Evolutionary conservation across 2,888 invertebrate genomes (phyloP).

Genomic region (Leucophenga montana): DNA sequence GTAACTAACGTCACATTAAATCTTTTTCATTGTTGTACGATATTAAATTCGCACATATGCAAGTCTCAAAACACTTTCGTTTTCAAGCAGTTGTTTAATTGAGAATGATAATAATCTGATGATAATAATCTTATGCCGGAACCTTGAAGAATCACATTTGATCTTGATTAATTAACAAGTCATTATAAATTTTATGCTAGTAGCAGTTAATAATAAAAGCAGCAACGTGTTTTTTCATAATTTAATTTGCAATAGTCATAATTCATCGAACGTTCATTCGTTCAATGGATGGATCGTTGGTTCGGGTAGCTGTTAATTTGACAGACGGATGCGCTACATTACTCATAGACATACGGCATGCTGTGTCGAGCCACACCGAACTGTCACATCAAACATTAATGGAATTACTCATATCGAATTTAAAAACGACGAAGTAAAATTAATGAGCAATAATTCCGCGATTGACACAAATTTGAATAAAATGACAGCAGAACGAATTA

Average conservation of each 20-base stretch:
- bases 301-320: not conserved
- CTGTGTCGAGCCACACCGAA: not conserved
- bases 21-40: too few species aligned
- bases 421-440: too few species aligned
- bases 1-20: too few species aligned
- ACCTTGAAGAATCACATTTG: slow-evolving; percentile 8
- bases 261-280: too few species aligned
- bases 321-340: slow-evolving; percentile 1
- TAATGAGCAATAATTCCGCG: too few species aligned
- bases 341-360: not conserved
- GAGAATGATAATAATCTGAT: not conserved
- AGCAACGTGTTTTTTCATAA: not conserved
- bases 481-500: too few species aligned
- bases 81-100: not conserved
- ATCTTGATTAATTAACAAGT: slow-evolving; percentile 16
- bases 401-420: too few species aligned
- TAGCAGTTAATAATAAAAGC: not conserved
- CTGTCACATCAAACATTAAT: not conserved
- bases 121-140: not conserved
- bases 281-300: too few species aligned
- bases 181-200: not conserved
- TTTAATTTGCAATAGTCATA: not conserved
- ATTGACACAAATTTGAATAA: too few species aligned
- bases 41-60: too few species aligned
- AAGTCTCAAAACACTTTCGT: too few species aligned